These are phyloP conservation scores for Maccullochella peelii DNA, from an alignment of 2,113 vertebrate genomes.

Conservation along the genomic window DNA sequence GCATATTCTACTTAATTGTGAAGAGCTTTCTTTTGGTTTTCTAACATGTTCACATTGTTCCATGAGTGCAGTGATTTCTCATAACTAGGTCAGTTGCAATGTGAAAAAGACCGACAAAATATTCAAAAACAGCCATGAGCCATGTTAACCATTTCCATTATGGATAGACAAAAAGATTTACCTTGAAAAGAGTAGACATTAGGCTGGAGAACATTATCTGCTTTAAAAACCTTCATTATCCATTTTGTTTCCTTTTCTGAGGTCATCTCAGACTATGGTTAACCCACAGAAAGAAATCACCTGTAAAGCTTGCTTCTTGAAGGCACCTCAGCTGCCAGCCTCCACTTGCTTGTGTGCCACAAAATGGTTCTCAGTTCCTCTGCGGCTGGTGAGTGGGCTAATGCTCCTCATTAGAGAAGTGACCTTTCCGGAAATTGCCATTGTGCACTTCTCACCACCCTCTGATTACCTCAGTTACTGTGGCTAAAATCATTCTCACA, in stretches of 20 bases:
- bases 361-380: conserved; percentile 69
- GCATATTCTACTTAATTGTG: background rate
- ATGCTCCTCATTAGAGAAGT: conserved; percentile 80
- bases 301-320: conserved; percentile 33
- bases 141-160: background rate
- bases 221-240: conserved; percentile 29
- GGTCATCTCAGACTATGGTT: conserved; percentile 11
- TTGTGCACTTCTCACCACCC: conserved; percentile 56
- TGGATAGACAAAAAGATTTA: background rate
- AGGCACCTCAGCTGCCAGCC: conserved; percentile 20
- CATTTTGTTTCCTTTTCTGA: conserved; percentile 7
- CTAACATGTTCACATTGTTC: background rate
- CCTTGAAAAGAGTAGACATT: conserved; percentile 7
- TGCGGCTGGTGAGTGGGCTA: conserved; percentile 68
- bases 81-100: background rate
- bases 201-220: conserved; percentile 7
- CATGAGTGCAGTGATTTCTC: background rate
- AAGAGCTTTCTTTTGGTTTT: background rate
- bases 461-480: conserved; percentile 73
- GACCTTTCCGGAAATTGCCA: conserved; percentile 79
- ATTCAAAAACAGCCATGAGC: background rate
- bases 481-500: conserved; percentile 59
- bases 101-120: background rate
- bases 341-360: conserved; percentile 50
- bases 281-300: conserved; percentile 40